phyloP scores from a whole-genome alignment of 2,888 invertebrate species.

The Dasypogon diadema region DNA sequence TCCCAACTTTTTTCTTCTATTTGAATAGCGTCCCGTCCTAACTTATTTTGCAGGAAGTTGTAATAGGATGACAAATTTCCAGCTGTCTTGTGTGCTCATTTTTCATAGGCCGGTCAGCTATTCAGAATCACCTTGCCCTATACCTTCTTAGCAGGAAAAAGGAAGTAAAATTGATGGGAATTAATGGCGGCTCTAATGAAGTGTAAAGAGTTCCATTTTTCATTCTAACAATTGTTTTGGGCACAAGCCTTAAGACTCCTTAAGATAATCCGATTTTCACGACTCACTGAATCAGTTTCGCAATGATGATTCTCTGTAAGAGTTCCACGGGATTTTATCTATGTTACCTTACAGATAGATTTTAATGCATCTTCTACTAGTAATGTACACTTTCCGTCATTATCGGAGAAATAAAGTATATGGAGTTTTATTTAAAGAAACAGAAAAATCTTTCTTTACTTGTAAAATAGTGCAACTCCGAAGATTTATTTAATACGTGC shows the following conservation, averaged over 20 bases:
- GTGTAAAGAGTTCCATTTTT: conserved; percentile 54
- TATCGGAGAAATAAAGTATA: neutral
- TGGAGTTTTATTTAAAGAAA: neutral
- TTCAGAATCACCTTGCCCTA: conserved; percentile 30
- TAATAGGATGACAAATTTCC: conserved; percentile 20
- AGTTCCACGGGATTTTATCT: too few species aligned
- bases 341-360: neutral
- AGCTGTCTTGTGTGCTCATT: conserved; percentile 2
- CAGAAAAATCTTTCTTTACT: neutral
- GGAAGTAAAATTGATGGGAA: conserved; percentile 50
- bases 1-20: too few species aligned
- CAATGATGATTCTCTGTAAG: neutral
- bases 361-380: neutral
- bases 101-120: neutral
- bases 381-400: neutral
- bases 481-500: conserved; percentile 23
- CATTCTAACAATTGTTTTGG: conserved; percentile 45
- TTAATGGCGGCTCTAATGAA: conserved; percentile 54
- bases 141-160: conserved; percentile 5
- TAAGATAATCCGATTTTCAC: conserved; percentile 39
- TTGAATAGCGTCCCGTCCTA: neutral
- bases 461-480: neutral
- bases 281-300: conserved; percentile 12
- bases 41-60: neutral
- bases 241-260: neutral